Evolutionary conservation across 2,797 vertebrate genomes (phyloP).

Genomic region (Chlorospingus semifuscus): DNA sequence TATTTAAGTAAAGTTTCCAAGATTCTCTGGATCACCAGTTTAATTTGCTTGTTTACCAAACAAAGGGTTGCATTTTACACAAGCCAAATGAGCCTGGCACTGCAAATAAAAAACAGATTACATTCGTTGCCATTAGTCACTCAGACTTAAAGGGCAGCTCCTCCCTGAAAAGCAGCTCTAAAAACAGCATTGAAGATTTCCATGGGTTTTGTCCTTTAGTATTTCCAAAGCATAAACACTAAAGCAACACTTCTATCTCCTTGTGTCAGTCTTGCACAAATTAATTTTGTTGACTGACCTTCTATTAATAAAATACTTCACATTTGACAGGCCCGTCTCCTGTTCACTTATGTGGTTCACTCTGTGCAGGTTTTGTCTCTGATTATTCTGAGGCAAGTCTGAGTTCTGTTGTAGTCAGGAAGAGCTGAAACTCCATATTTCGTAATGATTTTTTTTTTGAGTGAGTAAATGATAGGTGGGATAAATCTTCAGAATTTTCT

Average conservation of each 20-base stretch:
- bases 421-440: neutral
- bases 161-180: conserved; percentile 58
- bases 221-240: neutral
- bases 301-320: neutral
- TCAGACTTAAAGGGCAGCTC: conserved; percentile 61
- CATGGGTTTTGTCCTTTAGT: neutral
- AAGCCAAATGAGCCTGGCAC: conserved; percentile 69
- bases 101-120: conserved; percentile 73
- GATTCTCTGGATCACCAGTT: conserved; percentile 66
- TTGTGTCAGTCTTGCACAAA: neutral
- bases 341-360: neutral
- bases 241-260: neutral
- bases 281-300: neutral
- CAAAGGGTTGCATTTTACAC: conserved; percentile 68
- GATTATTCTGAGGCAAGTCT: neutral
- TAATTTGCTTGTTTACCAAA: conserved; percentile 74
- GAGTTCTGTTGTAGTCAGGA: neutral
- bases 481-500: neutral
- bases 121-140: conserved; percentile 59
- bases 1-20: conserved; percentile 63
- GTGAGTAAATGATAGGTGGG: neutral
- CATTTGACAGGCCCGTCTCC: neutral
- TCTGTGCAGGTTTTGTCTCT: neutral
- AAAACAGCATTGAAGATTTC: neutral
- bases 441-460: neutral